phyloP scores from a whole-genome alignment of 2,797 vertebrate genomes.

The Micromesistius poutassou region DNA sequence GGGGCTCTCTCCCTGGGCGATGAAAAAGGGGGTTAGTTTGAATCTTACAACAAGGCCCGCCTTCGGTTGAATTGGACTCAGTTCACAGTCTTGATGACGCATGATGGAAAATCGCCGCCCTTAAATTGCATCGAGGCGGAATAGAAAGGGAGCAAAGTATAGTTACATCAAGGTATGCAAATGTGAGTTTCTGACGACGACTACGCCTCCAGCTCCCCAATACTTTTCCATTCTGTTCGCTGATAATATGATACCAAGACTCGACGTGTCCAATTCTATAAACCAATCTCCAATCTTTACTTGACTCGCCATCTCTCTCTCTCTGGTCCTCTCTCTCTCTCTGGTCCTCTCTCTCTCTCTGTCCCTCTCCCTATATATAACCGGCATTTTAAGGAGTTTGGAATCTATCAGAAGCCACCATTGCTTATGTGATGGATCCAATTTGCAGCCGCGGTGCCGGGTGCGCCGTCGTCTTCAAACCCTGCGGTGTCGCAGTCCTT shows the following conservation, averaged over 20 bases:
- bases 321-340: conserved; percentile 2
- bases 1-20: neutral
- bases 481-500: conserved; percentile 56
- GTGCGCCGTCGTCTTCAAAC: conserved; percentile 45
- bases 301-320: neutral
- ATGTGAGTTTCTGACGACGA: neutral
- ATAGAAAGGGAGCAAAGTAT: neutral
- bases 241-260: neutral
- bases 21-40: neutral
- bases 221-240: neutral
- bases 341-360: neutral
- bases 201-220: neutral
- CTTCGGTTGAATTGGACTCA: neutral
- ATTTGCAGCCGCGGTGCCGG: conserved; percentile 54
- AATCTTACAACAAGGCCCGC: neutral
- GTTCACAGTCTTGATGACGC: neutral
- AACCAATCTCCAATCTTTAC: neutral
- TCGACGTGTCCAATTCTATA: conserved; percentile 26
- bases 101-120: neutral
- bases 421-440: conserved; percentile 60
- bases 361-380: neutral
- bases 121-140: neutral
- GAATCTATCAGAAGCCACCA: conserved; percentile 56
- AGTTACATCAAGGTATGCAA: neutral
- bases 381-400: conserved; percentile 14